A percentile compares a stretch with the other conserved stretches of the same genome.
Evolutionary conservation across 2,797 vertebrate genomes (phyloP).

Genomic region (Chromis chromis): DNA sequence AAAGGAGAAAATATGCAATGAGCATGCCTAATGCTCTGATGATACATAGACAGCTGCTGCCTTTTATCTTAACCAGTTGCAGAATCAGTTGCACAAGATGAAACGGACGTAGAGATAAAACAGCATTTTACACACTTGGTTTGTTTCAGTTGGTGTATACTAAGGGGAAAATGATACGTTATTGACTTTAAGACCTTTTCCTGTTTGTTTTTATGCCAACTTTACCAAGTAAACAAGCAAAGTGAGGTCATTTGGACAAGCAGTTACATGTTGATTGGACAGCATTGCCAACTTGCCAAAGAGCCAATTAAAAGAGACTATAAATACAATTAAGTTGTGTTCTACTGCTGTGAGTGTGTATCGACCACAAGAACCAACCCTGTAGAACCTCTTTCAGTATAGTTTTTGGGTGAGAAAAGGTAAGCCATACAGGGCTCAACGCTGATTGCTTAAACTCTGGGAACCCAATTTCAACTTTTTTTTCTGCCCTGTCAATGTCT

Average conservation of each 20-base stretch:
- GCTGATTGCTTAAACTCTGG: too few species aligned
- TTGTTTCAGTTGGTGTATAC: neutral
- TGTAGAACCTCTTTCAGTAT: too few species aligned
- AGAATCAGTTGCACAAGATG: neutral
- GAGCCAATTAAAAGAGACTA: too few species aligned
- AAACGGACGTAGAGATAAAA: neutral
- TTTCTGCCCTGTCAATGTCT: too few species aligned
- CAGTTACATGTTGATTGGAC: too few species aligned
- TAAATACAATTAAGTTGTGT: too few species aligned
- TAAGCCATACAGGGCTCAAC: too few species aligned
- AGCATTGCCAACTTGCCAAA: too few species aligned
- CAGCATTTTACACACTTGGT: neutral
- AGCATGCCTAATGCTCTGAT: slow-evolving; percentile 26
- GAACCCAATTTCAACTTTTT: too few species aligned
- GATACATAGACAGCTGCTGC: slow-evolving; percentile 16
- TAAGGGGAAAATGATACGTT: neutral
- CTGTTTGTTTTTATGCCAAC: neutral
- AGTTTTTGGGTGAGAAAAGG: too few species aligned
- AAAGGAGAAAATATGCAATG: slow-evolving; percentile 29
- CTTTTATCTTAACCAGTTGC: slow-evolving; percentile 8
- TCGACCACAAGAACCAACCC: too few species aligned
- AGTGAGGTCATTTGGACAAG: neutral
- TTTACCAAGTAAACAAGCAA: neutral
- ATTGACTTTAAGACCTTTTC: neutral
- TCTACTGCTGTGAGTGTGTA: too few species aligned